Evolutionary conservation across 2,113 vertebrate species (phyloP).

Genomic region (Melanocharis versteri): DNA sequence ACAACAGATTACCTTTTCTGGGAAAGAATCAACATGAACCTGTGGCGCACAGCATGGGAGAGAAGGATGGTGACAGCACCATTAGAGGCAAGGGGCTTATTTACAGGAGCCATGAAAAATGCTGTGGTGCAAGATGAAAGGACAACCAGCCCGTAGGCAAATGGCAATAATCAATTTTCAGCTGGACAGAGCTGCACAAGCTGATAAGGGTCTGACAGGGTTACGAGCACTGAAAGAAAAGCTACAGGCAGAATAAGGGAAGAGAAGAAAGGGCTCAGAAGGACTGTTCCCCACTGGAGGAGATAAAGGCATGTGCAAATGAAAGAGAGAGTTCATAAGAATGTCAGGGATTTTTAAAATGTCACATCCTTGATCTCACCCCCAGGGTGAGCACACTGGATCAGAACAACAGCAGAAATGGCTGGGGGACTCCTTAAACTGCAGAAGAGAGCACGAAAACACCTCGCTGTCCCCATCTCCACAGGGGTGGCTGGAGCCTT

Average conservation of each 20-base stretch:
- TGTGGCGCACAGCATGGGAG: neutral
- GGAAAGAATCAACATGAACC: neutral
- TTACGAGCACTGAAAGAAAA: neutral
- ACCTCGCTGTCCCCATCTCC: neutral
- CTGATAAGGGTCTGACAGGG: conserved; percentile 16
- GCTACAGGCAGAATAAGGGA: neutral
- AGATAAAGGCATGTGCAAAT: neutral
- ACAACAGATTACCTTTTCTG: neutral
- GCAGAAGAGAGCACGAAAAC: neutral
- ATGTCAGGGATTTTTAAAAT: conserved; percentile 10
- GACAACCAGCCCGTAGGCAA: neutral
- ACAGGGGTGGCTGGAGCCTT: neutral
- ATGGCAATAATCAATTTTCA: conserved; percentile 6
- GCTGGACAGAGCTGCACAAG: neutral
- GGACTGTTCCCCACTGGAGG: neutral
- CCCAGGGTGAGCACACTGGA: neutral
- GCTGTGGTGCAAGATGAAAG: neutral
- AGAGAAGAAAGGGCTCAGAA: neutral
- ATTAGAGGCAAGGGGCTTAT: neutral
- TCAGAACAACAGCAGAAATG: neutral
- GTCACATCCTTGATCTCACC: neutral
- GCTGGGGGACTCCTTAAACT: neutral
- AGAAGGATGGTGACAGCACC: neutral
- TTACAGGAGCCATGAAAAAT: neutral
- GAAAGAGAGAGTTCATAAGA: neutral